Evolutionary conservation across 1,140 invertebrate genomes (phyloP).

Genomic region (Ooceraea biroi): DNA sequence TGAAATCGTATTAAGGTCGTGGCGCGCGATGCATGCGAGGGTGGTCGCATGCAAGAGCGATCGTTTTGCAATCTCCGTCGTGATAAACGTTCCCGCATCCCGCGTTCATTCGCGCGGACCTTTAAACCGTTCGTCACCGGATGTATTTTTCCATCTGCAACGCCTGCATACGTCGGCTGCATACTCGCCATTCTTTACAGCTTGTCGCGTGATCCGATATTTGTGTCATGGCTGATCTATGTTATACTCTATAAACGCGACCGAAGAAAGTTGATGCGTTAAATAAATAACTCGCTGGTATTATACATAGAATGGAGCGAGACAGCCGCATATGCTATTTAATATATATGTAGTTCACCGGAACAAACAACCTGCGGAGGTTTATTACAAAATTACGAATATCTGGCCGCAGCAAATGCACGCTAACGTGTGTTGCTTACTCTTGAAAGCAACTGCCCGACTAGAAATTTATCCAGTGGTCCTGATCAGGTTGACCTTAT

Average conservation of each 20-base stretch:
- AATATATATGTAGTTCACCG: not conserved
- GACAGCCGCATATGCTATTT: not conserved
- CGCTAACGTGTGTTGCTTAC: no score
- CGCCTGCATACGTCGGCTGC: not conserved
- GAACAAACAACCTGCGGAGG: not conserved
- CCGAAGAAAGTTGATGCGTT: constrained; percentile 29
- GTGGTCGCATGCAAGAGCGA: constrained; percentile 13
- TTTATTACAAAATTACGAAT: no score
- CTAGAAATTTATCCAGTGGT: no score
- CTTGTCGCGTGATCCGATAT: constrained; percentile 45
- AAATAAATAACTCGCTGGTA: constrained; percentile 56
- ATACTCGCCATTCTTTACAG: not conserved
- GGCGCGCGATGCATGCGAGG: constrained; percentile 6
- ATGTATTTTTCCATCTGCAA: not conserved
- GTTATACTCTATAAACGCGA: no score
- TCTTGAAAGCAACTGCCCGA: no score
- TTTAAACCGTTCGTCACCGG: constrained; percentile 22
- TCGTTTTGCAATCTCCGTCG: constrained; percentile 39
- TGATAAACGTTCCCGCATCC: constrained; percentile 14
- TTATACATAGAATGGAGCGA: not conserved
- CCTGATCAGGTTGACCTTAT: no score
- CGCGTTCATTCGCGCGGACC: not conserved
- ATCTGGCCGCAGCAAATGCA: no score
- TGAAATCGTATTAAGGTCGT: constrained; percentile 45
- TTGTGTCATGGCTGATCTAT: constrained; percentile 36